These are phyloP conservation scores for Falco cherrug DNA, from an alignment of 2,797 vertebrate genomes.

Conservation along the genomic window DNA sequence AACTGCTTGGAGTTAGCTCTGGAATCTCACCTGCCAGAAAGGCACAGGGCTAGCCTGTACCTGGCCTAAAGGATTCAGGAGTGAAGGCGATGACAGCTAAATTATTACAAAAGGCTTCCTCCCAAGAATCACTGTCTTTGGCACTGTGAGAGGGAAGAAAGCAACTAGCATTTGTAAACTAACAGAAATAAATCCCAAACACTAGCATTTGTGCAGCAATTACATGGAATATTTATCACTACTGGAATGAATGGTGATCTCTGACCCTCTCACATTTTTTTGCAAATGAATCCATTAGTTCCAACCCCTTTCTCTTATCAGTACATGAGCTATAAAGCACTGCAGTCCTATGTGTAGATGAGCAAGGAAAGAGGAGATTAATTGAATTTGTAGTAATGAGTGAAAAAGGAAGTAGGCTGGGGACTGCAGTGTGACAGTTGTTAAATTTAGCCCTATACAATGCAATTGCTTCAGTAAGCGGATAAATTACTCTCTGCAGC, in stretches of 20 bases:
- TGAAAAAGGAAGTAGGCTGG: constrained; percentile 24
- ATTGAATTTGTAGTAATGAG: constrained; percentile 6
- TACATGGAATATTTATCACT: constrained; percentile 43
- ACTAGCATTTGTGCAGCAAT: constrained; percentile 22
- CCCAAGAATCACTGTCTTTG: background rate
- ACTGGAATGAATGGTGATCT: constrained; percentile 19
- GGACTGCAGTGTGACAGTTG: background rate
- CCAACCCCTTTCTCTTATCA: constrained; percentile 31
- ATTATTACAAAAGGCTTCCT: constrained; percentile 40
- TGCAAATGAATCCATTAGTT: constrained; percentile 51
- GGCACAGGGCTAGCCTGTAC: constrained; percentile 17
- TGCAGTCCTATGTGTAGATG: background rate
- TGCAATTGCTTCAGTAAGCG: background rate
- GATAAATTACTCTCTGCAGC: constrained; percentile 1
- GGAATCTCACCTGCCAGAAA: constrained; percentile 24
- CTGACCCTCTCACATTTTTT: constrained; percentile 13
- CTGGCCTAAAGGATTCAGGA: constrained; percentile 3
- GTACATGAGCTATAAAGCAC: background rate
- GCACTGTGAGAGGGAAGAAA: background rate
- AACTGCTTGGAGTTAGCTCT: constrained; percentile 8
- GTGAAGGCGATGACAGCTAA: constrained; percentile 38
- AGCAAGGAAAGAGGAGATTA: constrained; percentile 16
- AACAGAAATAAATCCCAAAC: constrained; percentile 50
- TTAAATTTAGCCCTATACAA: background rate
- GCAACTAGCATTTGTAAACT: background rate